Evolutionary conservation across 2,113 vertebrate species (phyloP).

Genomic region (Rostratula benghalensis): DNA sequence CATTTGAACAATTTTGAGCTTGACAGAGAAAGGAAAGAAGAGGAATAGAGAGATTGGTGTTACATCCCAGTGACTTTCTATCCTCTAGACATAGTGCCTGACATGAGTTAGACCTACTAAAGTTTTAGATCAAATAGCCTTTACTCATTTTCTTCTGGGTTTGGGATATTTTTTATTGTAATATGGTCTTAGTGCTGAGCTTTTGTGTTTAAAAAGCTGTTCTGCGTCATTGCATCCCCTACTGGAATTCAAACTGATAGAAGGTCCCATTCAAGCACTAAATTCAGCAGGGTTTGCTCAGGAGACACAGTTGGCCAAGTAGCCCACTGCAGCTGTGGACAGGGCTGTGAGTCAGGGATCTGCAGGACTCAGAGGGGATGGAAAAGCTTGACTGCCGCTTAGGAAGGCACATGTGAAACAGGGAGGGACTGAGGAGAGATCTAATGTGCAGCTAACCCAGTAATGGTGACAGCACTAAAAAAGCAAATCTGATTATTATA

Average conservation of each 20-base stretch:
- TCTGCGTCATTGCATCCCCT: neutral
- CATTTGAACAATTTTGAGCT: neutral
- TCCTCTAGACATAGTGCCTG: neutral
- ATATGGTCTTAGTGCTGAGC: neutral
- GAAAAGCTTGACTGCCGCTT: neutral
- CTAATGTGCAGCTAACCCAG: neutral
- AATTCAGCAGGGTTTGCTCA: neutral
- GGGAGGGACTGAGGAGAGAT: neutral
- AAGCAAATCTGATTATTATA: conserved; percentile 14
- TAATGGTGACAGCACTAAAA: neutral
- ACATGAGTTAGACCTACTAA: neutral
- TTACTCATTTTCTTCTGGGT: neutral
- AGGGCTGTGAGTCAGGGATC: neutral
- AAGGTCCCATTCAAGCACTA: neutral
- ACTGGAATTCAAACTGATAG: neutral
- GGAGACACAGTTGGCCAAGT: neutral
- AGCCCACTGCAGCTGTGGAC: neutral
- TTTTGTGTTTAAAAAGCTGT: neutral
- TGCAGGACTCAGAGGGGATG: neutral
- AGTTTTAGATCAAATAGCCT: conserved; percentile 1
- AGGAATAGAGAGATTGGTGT: neutral
- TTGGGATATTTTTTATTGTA: neutral
- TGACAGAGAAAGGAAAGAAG: neutral
- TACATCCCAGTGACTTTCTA: neutral
- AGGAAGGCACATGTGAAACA: neutral